Percentiles rank a stretch among this genome's conserved stretches.
phyloP scores from a whole-genome alignment of 2,797 vertebrate genomes.

The Cephalopachus bancanus region DNA sequence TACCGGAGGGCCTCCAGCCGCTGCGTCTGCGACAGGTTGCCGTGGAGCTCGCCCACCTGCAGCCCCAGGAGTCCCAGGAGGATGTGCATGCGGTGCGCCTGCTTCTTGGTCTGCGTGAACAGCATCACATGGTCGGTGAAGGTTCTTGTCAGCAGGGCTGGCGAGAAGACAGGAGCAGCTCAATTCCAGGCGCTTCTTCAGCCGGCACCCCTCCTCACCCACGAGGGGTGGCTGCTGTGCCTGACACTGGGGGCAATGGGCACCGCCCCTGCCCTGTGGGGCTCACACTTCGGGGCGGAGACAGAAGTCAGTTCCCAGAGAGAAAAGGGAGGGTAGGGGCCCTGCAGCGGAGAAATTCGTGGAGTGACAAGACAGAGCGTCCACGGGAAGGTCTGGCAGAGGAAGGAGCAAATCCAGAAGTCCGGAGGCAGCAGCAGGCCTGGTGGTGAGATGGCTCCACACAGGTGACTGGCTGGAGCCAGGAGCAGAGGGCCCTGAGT shows the following conservation, averaged over 20 bases:
- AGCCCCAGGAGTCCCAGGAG: constrained; percentile 96
- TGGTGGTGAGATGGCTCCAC: not conserved
- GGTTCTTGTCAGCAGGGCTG: constrained; percentile 96
- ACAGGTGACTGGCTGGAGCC: not conserved
- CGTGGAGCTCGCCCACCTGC: constrained; percentile 96
- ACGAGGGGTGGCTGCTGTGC: not conserved
- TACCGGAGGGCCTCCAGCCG: constrained; percentile 96
- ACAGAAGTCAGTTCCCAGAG: not conserved
- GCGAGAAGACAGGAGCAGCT: not conserved
- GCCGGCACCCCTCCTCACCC: rapidly evolving
- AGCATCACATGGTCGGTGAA: constrained; percentile 98
- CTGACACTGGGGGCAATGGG: not conserved
- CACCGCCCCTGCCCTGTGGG: too few species aligned
- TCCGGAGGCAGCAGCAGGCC: rapidly evolving
- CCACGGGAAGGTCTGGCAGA: not conserved
- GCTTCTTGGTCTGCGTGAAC: constrained; percentile 99
- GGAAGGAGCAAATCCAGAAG: not conserved
- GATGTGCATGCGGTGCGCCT: constrained; percentile 98
- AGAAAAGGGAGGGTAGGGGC: not conserved
- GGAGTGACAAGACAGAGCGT: not conserved
- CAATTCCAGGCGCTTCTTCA: not conserved
- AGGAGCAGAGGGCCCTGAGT: too few species aligned
- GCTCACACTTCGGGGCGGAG: not conserved
- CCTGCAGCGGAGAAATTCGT: not conserved
- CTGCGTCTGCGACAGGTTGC: constrained; percentile 97